phyloP scores from a whole-genome alignment of 2,888 invertebrate genomes.

The Tetranychus piercei region DNA sequence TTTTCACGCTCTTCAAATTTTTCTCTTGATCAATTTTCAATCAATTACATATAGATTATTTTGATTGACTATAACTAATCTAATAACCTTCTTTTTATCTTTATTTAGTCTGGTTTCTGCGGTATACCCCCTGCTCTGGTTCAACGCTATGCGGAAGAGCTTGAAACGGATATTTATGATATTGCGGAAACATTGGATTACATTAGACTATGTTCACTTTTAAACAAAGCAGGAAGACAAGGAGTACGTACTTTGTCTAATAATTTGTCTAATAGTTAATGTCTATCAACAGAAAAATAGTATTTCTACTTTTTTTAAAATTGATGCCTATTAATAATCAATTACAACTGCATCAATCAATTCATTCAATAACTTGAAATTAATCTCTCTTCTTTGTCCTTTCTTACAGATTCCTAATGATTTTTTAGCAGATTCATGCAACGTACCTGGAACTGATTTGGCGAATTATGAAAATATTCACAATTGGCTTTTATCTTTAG shows the following conservation, averaged over 20 bases:
- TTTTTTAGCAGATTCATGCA: constrained; percentile 30
- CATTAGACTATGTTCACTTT: constrained; percentile 30
- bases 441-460: constrained; percentile 30
- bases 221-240: constrained; percentile 28
- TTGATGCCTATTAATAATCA: no score
- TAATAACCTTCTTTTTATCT: constrained; percentile 14
- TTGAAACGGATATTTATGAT: constrained; percentile 30
- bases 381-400: background rate
- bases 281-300: background rate
- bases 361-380: background rate
- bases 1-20: background rate
- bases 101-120: constrained; percentile 32
- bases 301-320: no score
- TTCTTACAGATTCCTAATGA: constrained; percentile 31
- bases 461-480: constrained; percentile 31
- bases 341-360: background rate
- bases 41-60: background rate
- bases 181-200: constrained; percentile 32
- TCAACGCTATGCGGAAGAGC: constrained; percentile 33
- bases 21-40: background rate
- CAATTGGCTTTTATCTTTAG: constrained; percentile 33
- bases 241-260: constrained; percentile 28
- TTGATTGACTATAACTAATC: constrained; percentile 2
- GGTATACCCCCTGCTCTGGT: constrained; percentile 33
- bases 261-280: background rate